Conservation (phyloP, 2,888 invertebrate species). For the Drosophila kuntzei region DNA sequence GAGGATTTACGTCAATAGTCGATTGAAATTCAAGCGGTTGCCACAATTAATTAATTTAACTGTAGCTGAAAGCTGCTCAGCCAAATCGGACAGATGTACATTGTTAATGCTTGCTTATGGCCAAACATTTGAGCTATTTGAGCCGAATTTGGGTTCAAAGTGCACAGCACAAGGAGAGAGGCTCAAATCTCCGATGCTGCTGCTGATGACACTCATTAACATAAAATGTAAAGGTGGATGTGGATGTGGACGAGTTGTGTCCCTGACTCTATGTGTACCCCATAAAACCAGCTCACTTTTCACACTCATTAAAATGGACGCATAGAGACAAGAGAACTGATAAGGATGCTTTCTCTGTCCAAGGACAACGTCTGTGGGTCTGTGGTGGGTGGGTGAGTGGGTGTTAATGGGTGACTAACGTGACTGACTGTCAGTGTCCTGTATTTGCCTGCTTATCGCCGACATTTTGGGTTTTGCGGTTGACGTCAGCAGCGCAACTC, state of each 20-base stretch:
- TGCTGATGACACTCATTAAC: conserved; percentile 77
- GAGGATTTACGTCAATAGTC: conserved; percentile 37
- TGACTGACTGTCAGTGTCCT: conserved; percentile 20
- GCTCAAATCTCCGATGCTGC: conserved; percentile 58
- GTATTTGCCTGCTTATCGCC: conserved; percentile 38
- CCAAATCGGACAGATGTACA: conserved; percentile 43
- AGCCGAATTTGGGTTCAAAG: conserved; percentile 52
- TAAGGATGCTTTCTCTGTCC: conserved; percentile 47
- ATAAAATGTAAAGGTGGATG: conserved; percentile 71
- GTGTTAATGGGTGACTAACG: conserved; percentile 36
- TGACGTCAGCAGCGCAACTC: conserved; percentile 60
- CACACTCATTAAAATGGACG: conserved; percentile 77
- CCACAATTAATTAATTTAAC: conserved; percentile 72
- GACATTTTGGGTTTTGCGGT: conserved; percentile 22
- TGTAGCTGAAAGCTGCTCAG: conserved; percentile 20
- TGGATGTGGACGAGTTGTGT: conserved; percentile 1
- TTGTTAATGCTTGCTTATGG: conserved; percentile 33
- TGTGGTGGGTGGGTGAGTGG: conserved; percentile 3
- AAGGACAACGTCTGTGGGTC: conserved; percentile 46
- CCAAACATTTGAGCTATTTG: conserved; percentile 33
- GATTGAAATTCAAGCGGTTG: conserved; percentile 76
- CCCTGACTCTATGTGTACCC: conserved; percentile 20
- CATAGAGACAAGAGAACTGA: conserved; percentile 33
- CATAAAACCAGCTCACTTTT: conserved; percentile 78
- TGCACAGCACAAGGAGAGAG: conserved; percentile 29